phyloP scores from a whole-genome alignment of 1,140 invertebrate genomes.

The Metopolophium dirhodum region DNA sequence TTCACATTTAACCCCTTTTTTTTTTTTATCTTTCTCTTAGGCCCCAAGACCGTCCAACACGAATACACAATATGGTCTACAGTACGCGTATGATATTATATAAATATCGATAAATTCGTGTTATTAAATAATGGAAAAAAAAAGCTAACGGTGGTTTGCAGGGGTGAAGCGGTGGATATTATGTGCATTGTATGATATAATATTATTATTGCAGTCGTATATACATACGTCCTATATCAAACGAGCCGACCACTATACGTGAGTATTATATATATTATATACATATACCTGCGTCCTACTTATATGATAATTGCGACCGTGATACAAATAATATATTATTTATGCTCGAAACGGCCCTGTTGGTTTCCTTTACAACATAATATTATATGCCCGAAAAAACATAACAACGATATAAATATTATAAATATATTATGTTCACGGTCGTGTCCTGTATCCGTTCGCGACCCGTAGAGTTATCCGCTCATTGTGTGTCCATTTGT shows the following conservation, averaged over 20 bases:
- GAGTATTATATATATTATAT: not conserved
- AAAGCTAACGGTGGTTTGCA: not conserved
- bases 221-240: not conserved
- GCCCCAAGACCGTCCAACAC: not conserved
- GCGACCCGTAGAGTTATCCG: no score
- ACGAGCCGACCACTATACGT: not conserved
- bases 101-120: not conserved
- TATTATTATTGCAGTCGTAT: not conserved
- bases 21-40: not conserved
- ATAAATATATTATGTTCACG: no score
- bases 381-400: not conserved
- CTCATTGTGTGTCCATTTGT: not conserved
- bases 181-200: not conserved
- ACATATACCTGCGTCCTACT: no score
- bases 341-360: not conserved
- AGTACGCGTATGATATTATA: not conserved
- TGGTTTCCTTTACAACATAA: not conserved
- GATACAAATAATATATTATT: not conserved
- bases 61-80: not conserved
- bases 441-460: no score
- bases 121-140: not conserved
- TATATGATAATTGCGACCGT: not conserved
- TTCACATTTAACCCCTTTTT: constrained; percentile 26
- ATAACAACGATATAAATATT: not conserved
- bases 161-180: not conserved